Conservation (phyloP, 2,113 vertebrate genomes). For the Heptranchias perlo region DNA sequence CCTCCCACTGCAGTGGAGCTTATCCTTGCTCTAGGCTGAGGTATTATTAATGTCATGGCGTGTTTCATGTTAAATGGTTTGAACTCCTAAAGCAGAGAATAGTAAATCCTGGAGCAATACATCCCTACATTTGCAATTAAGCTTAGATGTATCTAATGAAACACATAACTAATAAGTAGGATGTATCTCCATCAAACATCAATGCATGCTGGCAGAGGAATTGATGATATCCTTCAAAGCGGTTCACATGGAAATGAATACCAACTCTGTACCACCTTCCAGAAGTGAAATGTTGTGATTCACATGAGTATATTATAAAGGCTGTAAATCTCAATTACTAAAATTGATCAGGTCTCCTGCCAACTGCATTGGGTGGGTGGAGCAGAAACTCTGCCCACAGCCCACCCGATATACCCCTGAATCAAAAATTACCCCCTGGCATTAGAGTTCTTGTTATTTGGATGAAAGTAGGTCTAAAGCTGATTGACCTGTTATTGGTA, state of each 20-base stretch:
- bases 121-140: background rate
- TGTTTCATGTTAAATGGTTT: background rate
- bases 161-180: background rate
- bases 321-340: background rate
- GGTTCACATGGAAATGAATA: background rate
- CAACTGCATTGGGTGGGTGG: no score
- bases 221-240: background rate
- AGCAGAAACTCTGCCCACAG: background rate
- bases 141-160: background rate
- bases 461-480: background rate
- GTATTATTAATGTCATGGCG: background rate
- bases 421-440: background rate
- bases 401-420: background rate
- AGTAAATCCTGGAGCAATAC: background rate
- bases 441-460: background rate
- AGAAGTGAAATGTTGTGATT: background rate
- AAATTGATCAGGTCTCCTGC: background rate
- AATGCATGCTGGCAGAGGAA: background rate
- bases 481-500: background rate
- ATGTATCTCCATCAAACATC: background rate
- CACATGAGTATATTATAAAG: background rate
- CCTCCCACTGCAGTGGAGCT: background rate
- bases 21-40: background rate
- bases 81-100: background rate
- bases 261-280: background rate